Conservation (phyloP, 2,113 vertebrate species). For the Puntigrus tetrazona region DNA sequence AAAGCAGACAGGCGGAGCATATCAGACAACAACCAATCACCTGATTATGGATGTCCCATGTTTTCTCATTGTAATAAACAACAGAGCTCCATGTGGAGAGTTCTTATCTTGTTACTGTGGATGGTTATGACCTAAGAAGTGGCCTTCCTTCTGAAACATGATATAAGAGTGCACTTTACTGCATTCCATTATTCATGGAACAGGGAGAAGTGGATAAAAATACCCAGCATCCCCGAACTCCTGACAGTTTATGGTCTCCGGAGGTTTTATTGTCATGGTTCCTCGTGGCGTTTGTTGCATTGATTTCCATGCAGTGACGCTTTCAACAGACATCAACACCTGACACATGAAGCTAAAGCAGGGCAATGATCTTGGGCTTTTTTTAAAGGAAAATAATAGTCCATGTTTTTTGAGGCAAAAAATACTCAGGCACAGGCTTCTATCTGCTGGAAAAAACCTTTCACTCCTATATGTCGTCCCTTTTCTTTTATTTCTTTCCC, state of each 20-base stretch:
- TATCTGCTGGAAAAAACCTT: not conserved
- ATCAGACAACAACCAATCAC: slow-evolving; percentile 16
- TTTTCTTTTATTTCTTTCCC: no score
- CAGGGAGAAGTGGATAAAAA: slow-evolving; percentile 23
- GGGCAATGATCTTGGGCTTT: not conserved
- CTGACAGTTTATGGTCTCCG: slow-evolving; percentile 5
- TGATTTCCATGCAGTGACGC: slow-evolving; percentile 31
- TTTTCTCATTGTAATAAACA: slow-evolving; percentile 25
- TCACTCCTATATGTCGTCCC: no score
- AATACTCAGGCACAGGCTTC: not conserved
- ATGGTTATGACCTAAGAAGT: not conserved
- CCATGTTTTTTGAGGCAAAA: not conserved
- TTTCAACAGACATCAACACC: slow-evolving; percentile 29
- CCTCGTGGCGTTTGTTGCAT: not conserved
- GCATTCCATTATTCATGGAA: slow-evolving; percentile 44
- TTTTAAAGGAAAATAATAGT: not conserved
- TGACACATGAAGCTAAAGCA: slow-evolving; percentile 29
- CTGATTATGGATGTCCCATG: slow-evolving; percentile 2
- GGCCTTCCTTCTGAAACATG: not conserved
- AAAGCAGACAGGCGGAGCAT: not conserved
- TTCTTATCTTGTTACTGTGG: not conserved
- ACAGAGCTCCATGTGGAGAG: not conserved
- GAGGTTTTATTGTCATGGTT: slow-evolving; percentile 28
- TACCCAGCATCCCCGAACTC: not conserved
- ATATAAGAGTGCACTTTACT: slow-evolving; percentile 9